phyloP scores from a whole-genome alignment of 2,113 vertebrate genomes.

The Callipepla squamata region DNA sequence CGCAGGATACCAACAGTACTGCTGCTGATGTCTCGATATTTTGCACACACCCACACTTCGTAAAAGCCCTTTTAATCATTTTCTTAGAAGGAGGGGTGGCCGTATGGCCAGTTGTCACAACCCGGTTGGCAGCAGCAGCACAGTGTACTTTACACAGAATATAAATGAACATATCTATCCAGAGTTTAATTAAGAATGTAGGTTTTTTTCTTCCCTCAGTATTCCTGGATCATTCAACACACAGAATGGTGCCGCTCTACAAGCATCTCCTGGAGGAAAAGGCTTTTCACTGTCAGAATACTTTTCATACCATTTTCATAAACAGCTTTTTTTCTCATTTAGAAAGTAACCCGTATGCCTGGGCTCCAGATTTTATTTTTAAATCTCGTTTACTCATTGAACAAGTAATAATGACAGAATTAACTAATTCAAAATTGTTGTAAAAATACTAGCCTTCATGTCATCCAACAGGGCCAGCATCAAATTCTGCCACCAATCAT shows the following conservation, averaged over 20 bases:
- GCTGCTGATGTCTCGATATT: not conserved
- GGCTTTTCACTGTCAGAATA: not conserved
- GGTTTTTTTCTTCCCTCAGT: not conserved
- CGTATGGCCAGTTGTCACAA: not conserved
- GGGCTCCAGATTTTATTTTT: not conserved
- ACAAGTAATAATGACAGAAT: not conserved
- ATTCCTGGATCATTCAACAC: not conserved
- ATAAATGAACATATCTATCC: not conserved
- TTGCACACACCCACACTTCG: not conserved
- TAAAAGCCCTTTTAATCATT: not conserved
- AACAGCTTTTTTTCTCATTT: not conserved
- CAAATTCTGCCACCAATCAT: not conserved
- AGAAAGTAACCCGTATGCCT: not conserved
- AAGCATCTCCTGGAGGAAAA: not conserved
- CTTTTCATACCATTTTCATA: not conserved
- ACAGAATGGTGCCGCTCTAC: not conserved
- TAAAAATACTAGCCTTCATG: not conserved
- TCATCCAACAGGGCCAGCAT: rapidly evolving
- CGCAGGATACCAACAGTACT: not conserved
- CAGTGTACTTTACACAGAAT: not conserved
- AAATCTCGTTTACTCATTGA: not conserved
- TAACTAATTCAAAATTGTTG: not conserved
- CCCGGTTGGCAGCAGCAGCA: not conserved
- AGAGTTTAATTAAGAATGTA: not conserved
- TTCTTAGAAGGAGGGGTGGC: not conserved